Evolutionary conservation across 92 coral and sea anemone genomes (phyloP), one percentile per base, ranked within the genome.

Genomic region (Desmophyllum pertusum): DNA sequence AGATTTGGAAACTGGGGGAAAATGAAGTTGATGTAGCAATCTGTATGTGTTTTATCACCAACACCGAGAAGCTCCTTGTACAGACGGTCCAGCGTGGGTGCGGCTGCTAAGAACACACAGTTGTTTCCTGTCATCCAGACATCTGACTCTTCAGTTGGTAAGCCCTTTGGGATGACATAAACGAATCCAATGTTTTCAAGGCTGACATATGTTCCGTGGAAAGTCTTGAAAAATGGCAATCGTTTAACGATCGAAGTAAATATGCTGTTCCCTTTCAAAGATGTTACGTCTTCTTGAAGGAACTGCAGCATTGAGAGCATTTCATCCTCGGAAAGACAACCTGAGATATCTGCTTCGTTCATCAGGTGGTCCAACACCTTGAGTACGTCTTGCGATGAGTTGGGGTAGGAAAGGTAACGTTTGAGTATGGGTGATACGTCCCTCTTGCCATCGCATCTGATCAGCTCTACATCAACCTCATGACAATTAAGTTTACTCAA

Each of bases 1-100:
- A 95, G 89, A 4, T 36, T n/a, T 45, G 90, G 51, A 68, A 95
- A 95, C 70, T 69, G 76, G 0, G 96, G 96, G 46, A 95, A 88
- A 64, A 95, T 95, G 64, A 83, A 95, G 19, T 89, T 79, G 39
- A 81, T 46, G 92, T 95, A 95, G 78, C 95, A 93, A 45, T 89
- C 84, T 73, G 75, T 73, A 77, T 91, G 92, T 13, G 88, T 76
- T 66, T 57, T 88, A 4, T 81, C 41, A 17, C 68, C 85, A 30
- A 91, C 92, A 33, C 89, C 89, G 38, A 95, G 90, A 37, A 93
- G 88, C 10, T 78, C 57, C 35, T 40, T 59, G 90, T 95, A 91
- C 27, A 95, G 81, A 6, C 42, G 59, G 55, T 83, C 84, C 17
- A 95, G 92, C 68, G 35, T 37, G 18, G 73, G 79, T 13, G 51